Base-by-base conservation (phyloP, 2,113 vertebrate species). In the Oceanites oceanicus region DNA sequence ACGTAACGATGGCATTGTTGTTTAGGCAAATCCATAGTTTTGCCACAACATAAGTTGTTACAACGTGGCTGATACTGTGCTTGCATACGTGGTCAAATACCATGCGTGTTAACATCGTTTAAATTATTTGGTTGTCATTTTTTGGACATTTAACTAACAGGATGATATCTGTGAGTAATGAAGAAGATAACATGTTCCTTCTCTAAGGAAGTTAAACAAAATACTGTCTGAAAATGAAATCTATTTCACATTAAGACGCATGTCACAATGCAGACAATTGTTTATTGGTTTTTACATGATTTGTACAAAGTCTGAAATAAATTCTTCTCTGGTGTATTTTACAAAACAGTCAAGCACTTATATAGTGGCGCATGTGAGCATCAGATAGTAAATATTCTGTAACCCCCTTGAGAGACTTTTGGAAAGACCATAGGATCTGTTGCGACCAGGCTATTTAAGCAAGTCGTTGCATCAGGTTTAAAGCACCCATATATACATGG, bases 51-150 rank as follows among this genome's bases (percentile, higher is more conserved):
- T 1, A 53, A 40, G 13, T 13, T 36, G 4, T 76, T 82, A 21
- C 1, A 13, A 2, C 5, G 29, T 36, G 65, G 21, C 18, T 63
- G 47, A 12, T 25, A 2, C 9, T 17, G 19, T 67, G 42, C 30
- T 76, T 38, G n/a, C 14, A 3, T 22, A 9, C 26, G 7, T n/a
- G 59, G 26, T 9, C 22, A 50, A 34, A 45, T 42, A 20, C 21
- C 15, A 1, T 1, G 3, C 1, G 0, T 40, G 15, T 42, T 65
- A 53, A 38, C 1, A 0, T 3, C 18, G 15, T 22, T 65, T 18
- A 40, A 59, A 29, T 86, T 36, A 45, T 22, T 86, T 76, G 20
- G 14, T 73, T 63, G 12, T 4, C 5, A 3, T 71, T 84, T 66
- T 21, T 0, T 23, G 68, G 55, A 20, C 25, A 34, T 73, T 27